Evolutionary conservation across 1,140 invertebrate species (phyloP).

Genomic region (Hyles vespertilio): DNA sequence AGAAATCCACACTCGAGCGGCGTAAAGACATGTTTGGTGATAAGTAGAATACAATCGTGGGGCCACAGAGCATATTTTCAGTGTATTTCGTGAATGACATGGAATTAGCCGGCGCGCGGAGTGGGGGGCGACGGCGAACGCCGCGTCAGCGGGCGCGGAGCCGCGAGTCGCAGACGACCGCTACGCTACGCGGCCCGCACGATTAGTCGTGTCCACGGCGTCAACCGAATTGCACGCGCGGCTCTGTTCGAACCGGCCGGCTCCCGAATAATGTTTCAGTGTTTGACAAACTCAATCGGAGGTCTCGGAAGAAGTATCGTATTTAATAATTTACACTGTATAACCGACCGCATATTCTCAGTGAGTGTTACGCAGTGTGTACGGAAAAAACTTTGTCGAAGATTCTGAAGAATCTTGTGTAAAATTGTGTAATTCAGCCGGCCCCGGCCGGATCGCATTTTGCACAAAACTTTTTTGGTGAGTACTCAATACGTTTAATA

Average conservation of each 20-base stretch:
- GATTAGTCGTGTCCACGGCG: constrained; percentile 67
- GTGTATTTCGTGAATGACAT: constrained; percentile 66
- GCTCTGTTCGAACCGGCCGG: constrained; percentile 66
- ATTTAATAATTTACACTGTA: constrained; percentile 70
- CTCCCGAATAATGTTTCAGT: constrained; percentile 75
- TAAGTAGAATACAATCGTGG: constrained; percentile 23
- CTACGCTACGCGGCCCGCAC: constrained; percentile 37
- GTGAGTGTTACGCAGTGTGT: constrained; percentile 75
- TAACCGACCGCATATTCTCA: constrained; percentile 71
- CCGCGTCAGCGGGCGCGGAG: constrained; percentile 28
- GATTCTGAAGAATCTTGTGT: constrained; percentile 75
- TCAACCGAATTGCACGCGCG: constrained; percentile 65
- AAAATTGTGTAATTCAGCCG: constrained; percentile 72
- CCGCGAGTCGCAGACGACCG: constrained; percentile 37
- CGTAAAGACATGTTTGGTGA: constrained; percentile 16
- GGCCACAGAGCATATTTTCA: constrained; percentile 53
- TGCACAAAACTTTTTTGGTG: constrained; percentile 71
- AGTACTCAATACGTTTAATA: constrained; percentile 29
- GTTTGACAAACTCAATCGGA: constrained; percentile 73
- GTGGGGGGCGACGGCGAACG: constrained; percentile 22
- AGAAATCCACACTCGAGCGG: constrained; percentile 1
- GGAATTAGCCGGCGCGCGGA: constrained; percentile 51
- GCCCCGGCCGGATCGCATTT: constrained; percentile 62
- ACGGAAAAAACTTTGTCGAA: constrained; percentile 74
- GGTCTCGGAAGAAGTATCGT: constrained; percentile 73